Percentiles rank a stretch among this genome's conserved stretches.
Conservation (phyloP, 2,113 vertebrate genomes). For the Bettongia penicillata region DNA sequence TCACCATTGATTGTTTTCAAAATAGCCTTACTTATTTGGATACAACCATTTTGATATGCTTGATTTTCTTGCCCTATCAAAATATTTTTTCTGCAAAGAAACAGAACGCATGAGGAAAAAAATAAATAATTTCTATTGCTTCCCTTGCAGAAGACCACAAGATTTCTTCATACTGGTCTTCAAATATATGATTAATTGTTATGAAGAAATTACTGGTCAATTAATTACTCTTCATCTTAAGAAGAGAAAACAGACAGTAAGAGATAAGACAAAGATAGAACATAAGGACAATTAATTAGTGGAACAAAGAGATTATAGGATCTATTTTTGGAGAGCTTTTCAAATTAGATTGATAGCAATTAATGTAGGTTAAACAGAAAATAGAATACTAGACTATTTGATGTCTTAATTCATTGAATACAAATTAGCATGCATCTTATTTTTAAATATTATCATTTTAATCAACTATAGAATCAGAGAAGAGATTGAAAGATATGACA, state of each 20-base stretch:
- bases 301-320: not conserved
- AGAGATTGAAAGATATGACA: not conserved
- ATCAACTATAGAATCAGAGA: not conserved
- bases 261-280: constrained; percentile 16
- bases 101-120: constrained; percentile 6
- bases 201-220: not conserved
- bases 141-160: not conserved
- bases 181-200: not conserved
- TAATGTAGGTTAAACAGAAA: not conserved
- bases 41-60: not conserved
- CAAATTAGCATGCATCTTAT: not conserved
- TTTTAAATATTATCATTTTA: not conserved
- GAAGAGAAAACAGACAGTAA: not conserved
- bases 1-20: constrained; percentile 14
- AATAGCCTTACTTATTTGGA: constrained; percentile 10
- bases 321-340: not conserved
- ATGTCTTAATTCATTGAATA: not conserved
- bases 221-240: not conserved
- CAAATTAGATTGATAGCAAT: not conserved
- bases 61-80: not conserved
- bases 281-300: not conserved
- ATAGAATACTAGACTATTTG: not conserved
- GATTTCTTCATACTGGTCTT: not conserved
- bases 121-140: not conserved
- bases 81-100: constrained; percentile 17